phyloP scores from a whole-genome alignment of 2,888 invertebrate genomes.

The Physocephala rufipes region DNA sequence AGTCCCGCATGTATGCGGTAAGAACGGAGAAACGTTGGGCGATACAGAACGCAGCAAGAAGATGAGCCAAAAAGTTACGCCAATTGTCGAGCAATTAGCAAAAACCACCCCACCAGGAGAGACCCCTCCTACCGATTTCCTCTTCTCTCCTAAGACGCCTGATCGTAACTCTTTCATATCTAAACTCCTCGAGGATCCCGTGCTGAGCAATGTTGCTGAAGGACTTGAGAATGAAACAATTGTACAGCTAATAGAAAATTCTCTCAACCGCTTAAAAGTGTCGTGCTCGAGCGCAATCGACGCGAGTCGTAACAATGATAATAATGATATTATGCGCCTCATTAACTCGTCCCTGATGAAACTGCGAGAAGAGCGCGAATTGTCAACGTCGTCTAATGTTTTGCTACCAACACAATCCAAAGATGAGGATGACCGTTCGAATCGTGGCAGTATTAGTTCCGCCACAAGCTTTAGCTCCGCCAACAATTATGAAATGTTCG shows the following conservation, averaged over 20 bases:
- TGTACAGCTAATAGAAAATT: conserved; percentile 74
- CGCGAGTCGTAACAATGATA: conserved; percentile 64
- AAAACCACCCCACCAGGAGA: neutral
- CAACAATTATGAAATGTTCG: conserved; percentile 74
- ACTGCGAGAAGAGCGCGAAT: conserved; percentile 62
- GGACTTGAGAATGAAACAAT: conserved; percentile 72
- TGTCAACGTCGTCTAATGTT: conserved; percentile 4
- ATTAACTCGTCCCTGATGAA: conserved; percentile 64
- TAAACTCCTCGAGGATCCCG: conserved; percentile 73
- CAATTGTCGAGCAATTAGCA: neutral
- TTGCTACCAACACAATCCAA: conserved; percentile 48
- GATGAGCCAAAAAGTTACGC: conserved; percentile 50
- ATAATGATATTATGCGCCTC: conserved; percentile 65
- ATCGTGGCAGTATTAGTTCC: conserved; percentile 69
- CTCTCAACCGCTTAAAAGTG: conserved; percentile 70
- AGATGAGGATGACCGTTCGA: conserved; percentile 67
- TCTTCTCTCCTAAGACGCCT: neutral
- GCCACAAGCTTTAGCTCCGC: conserved; percentile 72
- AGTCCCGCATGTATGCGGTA: conserved; percentile 81
- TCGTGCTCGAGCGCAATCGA: conserved; percentile 60
- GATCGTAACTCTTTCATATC: conserved; percentile 68
- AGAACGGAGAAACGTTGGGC: conserved; percentile 60
- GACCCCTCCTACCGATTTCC: neutral
- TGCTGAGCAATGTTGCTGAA: conserved; percentile 72
- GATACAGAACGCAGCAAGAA: conserved; percentile 60